phyloP scores from a whole-genome alignment of 2,113 vertebrate species.

The Irena cyanogastra region DNA sequence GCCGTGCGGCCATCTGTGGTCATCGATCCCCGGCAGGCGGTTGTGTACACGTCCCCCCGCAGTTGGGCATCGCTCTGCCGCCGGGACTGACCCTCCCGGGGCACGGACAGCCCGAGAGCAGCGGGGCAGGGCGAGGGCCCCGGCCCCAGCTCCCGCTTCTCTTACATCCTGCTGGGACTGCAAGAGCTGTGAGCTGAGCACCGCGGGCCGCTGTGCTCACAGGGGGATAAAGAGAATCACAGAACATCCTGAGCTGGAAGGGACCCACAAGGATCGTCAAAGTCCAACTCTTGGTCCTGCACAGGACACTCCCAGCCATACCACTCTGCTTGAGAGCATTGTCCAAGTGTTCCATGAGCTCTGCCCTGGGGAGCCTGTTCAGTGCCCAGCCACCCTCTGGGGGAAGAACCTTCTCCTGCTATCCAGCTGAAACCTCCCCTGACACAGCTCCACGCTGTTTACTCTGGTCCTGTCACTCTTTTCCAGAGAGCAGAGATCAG shows the following conservation, averaged over 20 bases:
- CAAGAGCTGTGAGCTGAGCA: rapidly evolving
- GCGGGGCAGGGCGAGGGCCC: too few relatives aligned
- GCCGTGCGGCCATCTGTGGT: background rate
- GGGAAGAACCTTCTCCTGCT: background rate
- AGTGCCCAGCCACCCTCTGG: background rate
- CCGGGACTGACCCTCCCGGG: too few relatives aligned
- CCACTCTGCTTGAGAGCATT: background rate
- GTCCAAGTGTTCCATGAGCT: background rate
- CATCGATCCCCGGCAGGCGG: background rate
- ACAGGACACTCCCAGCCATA: background rate
- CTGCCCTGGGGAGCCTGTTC: background rate
- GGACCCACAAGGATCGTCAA: background rate
- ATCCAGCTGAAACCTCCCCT: background rate
- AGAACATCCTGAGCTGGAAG: background rate
- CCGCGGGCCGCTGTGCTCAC: rapidly evolving
- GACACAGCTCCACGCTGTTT: background rate
- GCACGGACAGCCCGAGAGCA: rapidly evolving
- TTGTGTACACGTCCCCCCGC: rapidly evolving
- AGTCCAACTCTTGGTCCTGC: too few relatives aligned
- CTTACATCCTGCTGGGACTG: rapidly evolving
- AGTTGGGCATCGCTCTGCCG: rapidly evolving
- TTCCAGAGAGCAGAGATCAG: background rate
- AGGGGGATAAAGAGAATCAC: rapidly evolving
- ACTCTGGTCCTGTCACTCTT: background rate
- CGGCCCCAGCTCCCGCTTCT: rapidly evolving